These are phyloP conservation scores for Proterorhinus semilunaris DNA, from an alignment of 2,113 vertebrate species.

Conservation along the genomic window DNA sequence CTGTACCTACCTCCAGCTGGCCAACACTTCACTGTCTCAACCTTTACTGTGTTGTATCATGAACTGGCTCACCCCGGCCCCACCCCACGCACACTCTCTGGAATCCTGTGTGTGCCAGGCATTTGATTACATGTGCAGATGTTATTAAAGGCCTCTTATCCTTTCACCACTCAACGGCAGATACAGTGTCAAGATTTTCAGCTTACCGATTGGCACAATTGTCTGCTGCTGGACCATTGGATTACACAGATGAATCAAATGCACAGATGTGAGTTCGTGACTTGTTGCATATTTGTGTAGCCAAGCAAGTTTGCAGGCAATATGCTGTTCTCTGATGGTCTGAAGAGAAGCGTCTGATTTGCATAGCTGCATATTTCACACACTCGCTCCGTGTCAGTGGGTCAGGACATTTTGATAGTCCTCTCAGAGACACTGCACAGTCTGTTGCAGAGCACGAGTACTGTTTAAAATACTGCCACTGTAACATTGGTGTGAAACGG, in stretches of 20 bases:
- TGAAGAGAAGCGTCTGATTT: neutral
- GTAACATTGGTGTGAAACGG: slow-evolving; percentile 35
- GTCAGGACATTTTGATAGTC: neutral
- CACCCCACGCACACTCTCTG: slow-evolving; percentile 48
- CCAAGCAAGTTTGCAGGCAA: neutral
- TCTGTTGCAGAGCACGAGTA: slow-evolving; percentile 18
- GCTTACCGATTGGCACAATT: neutral
- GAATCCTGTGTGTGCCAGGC: slow-evolving; percentile 55
- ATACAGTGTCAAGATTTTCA: slow-evolving; percentile 33
- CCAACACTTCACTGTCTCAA: slow-evolving; percentile 17
- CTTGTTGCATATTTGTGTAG: neutral
- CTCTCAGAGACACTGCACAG: neutral
- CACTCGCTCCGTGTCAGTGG: neutral
- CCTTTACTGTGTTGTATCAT: slow-evolving; percentile 22
- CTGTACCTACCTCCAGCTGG: slow-evolving; percentile 45
- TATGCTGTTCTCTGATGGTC: neutral
- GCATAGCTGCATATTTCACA: neutral
- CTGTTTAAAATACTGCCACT: slow-evolving; percentile 22
- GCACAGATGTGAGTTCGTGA: neutral
- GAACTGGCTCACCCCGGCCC: slow-evolving; percentile 46
- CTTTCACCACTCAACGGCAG: slow-evolving; percentile 34
- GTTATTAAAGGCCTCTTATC: slow-evolving; percentile 60
- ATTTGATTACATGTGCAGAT: slow-evolving; percentile 74
- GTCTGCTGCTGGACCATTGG: neutral
- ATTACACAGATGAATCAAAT: neutral